phyloP scores from a whole-genome alignment of 1,140 invertebrate species.

The Macrosteles quadrilineatus region DNA sequence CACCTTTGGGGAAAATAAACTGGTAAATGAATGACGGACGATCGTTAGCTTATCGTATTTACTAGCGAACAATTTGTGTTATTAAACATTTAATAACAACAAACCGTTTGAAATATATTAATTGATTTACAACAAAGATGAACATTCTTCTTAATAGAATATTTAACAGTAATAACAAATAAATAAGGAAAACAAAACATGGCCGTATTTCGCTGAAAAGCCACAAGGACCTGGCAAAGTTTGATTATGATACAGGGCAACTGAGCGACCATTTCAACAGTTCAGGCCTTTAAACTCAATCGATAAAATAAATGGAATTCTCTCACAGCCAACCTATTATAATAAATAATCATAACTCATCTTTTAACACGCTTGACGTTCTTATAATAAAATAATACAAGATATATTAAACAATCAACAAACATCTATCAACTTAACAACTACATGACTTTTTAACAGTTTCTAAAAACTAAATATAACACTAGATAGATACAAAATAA shows the following conservation, averaged over 20 bases:
- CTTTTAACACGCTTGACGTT: conserved; percentile 7
- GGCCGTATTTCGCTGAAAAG: background rate
- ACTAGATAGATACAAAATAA: conserved; percentile 19
- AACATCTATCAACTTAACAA: background rate
- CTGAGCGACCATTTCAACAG: conserved; percentile 1
- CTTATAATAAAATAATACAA: conserved; percentile 10
- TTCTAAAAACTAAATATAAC: conserved; percentile 17
- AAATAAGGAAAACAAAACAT: background rate
- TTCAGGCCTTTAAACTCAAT: background rate
- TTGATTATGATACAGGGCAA: conserved; percentile 11
- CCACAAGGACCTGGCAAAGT: background rate
- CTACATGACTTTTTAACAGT: conserved; percentile 13
- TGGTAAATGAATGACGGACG: too few species aligned
- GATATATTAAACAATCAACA: background rate
- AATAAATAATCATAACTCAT: conserved; percentile 20
- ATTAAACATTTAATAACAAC: background rate
- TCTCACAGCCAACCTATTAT: conserved; percentile 25
- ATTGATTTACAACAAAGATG: background rate
- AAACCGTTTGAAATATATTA: background rate
- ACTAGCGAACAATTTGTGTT: too few species aligned
- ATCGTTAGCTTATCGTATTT: too few species aligned
- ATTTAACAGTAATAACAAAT: background rate
- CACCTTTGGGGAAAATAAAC: too few species aligned
- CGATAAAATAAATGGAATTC: conserved; percentile 18
- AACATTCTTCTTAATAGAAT: background rate